A percentile compares a stretch with the other conserved stretches of the same genome.
Evolutionary conservation across 1,140 invertebrate genomes (phyloP).

Genomic region (Homarus americanus): DNA sequence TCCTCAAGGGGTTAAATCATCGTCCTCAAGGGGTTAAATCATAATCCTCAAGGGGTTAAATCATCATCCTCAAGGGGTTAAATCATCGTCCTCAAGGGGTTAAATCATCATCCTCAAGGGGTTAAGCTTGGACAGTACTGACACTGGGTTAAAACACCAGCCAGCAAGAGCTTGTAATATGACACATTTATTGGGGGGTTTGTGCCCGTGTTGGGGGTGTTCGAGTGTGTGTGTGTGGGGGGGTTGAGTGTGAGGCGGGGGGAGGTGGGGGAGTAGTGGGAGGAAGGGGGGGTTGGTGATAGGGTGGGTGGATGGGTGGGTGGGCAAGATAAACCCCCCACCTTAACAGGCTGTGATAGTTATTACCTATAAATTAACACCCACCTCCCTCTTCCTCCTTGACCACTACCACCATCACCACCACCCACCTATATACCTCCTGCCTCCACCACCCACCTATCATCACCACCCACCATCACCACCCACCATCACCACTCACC

Average conservation of each 20-base stretch:
- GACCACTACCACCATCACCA: too few species aligned
- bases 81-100: too few species aligned
- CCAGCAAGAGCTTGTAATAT: slow-evolving; percentile 4
- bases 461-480: too few species aligned
- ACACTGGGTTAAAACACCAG: too few species aligned
- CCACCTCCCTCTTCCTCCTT: not conserved
- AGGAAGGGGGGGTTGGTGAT: not conserved
- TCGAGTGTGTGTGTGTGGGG: not conserved
- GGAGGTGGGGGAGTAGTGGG: not conserved
- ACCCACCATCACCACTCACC: not conserved
- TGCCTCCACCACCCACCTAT: not conserved
- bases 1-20: too few species aligned
- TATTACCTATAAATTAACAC: slow-evolving; percentile 29
- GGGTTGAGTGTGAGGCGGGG: not conserved
- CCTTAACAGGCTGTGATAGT: not conserved
- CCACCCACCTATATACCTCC: not conserved
- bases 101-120: too few species aligned
- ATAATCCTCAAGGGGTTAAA: too few species aligned
- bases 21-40: too few species aligned
- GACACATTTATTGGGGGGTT: not conserved
- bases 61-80: too few species aligned
- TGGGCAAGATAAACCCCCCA: not conserved
- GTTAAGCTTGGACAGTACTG: too few species aligned
- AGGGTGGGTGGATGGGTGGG: not conserved
- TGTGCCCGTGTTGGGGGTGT: not conserved